phyloP scores from a whole-genome alignment of 1,140 invertebrate species.

The Lordiphosa stackelbergi region DNA sequence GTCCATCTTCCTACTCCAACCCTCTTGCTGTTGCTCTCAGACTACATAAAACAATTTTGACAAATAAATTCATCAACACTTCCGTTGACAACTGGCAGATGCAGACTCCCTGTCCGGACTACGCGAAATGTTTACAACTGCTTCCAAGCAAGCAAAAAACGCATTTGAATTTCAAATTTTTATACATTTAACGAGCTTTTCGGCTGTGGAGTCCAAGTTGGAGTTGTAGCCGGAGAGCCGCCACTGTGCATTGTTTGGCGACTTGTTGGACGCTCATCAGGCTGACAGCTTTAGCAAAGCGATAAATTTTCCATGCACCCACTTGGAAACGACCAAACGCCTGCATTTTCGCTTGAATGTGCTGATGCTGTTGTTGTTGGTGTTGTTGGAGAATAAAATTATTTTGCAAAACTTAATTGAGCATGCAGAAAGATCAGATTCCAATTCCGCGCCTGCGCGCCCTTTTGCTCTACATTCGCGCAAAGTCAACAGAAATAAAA shows the following conservation, averaged over 20 bases:
- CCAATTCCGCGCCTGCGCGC: slow-evolving; percentile 37
- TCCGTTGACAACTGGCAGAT: slow-evolving; percentile 62
- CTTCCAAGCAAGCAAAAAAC: slow-evolving; percentile 28
- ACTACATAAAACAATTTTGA: slow-evolving; percentile 65
- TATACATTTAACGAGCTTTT: slow-evolving; percentile 58
- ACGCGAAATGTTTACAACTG: slow-evolving; percentile 15
- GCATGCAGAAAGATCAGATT: slow-evolving; percentile 70
- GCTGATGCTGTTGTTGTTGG: neutral
- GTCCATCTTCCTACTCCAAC: slow-evolving; percentile 27
- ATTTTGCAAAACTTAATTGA: slow-evolving; percentile 55
- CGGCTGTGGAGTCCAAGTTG: slow-evolving; percentile 1
- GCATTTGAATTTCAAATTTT: slow-evolving; percentile 70
- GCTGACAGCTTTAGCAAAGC: slow-evolving; percentile 62
- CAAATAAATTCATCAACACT: slow-evolving; percentile 75
- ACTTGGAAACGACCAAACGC: slow-evolving; percentile 10
- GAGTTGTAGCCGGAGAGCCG: slow-evolving; percentile 4
- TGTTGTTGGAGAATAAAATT: neutral
- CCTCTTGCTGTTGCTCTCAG: slow-evolving; percentile 33
- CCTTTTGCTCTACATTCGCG: slow-evolving; percentile 48
- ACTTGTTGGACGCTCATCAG: slow-evolving; percentile 66
- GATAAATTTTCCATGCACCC: slow-evolving; percentile 48
- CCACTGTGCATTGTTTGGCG: slow-evolving; percentile 30
- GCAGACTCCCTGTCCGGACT: slow-evolving; percentile 17
- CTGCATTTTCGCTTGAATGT: slow-evolving; percentile 24
- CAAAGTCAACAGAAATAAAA: slow-evolving; percentile 43